A percentile compares a stretch with the other conserved stretches of the same genome.
Conservation (phyloP, 2,113 vertebrate genomes). For the Verasper variegatus region DNA sequence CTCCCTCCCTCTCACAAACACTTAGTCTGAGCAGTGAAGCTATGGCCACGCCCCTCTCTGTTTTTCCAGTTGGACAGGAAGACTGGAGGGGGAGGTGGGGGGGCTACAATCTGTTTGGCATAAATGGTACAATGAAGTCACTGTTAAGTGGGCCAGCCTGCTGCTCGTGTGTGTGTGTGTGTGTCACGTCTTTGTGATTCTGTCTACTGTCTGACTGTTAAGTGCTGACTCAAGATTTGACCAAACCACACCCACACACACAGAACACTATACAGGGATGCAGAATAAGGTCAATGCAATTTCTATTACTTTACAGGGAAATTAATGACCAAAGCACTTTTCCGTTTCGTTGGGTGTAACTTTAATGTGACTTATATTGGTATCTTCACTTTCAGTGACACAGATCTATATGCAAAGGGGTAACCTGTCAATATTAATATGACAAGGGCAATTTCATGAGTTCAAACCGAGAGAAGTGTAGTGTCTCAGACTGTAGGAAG, state of each 20-base stretch:
- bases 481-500: too few species aligned
- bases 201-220: constrained; percentile 22
- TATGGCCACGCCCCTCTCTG: constrained; percentile 54
- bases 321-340: too few species aligned
- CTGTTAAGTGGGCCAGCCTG: constrained; percentile 70
- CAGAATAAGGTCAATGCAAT: too few species aligned
- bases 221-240: constrained; percentile 60
- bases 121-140: constrained; percentile 79
- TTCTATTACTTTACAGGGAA: too few species aligned
- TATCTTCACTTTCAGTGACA: too few species aligned
- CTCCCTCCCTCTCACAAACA: constrained; percentile 24
- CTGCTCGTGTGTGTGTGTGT: constrained; percentile 18
- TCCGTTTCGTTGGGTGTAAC: too few species aligned
- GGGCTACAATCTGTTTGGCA: constrained; percentile 78
- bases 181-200: too few species aligned
- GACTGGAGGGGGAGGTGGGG: constrained; percentile 37
- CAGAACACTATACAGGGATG: background rate
- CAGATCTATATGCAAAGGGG: too few species aligned
- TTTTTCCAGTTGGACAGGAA: constrained; percentile 71
- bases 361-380: too few species aligned
- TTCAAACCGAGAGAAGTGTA: too few species aligned
- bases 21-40: constrained; percentile 23
- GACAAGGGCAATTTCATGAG: too few species aligned
- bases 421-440: too few species aligned
- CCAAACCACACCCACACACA: constrained; percentile 18